These are phyloP conservation scores for Paragorgia papillata DNA, from an alignment of 92 coral and sea anemone genomes.

Conservation along the genomic window DNA sequence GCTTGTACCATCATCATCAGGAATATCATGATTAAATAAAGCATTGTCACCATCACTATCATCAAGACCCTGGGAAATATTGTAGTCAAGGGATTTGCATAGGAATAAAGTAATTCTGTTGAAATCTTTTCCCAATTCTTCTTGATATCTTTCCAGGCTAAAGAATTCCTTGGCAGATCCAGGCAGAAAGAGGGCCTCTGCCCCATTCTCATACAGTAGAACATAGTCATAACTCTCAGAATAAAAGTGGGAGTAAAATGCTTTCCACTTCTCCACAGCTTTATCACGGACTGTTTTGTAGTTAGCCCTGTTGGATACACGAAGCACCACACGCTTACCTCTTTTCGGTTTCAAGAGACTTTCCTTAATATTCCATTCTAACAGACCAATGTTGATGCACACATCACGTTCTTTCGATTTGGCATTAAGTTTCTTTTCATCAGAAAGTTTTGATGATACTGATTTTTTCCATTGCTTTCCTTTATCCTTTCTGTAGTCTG, in stretches of 20 bases:
- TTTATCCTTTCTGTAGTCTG: background rate
- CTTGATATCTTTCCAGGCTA: slow-evolving; percentile 41
- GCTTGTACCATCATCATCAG: no score
- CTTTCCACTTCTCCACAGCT: slow-evolving; percentile 59
- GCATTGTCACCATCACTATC: background rate
- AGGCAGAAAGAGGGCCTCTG: slow-evolving; percentile 60
- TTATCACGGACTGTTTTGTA: slow-evolving; percentile 44
- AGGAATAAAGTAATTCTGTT: slow-evolving; percentile 46
- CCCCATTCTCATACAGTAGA: slow-evolving; percentile 56
- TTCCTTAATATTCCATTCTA: slow-evolving; percentile 51
- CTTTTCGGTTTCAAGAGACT: slow-evolving; percentile 54
- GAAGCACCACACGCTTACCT: slow-evolving; percentile 56
- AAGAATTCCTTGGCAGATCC: slow-evolving; percentile 59
- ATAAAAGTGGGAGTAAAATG: slow-evolving; percentile 56
- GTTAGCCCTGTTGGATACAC: slow-evolving; percentile 29
- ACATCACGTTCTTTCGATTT: slow-evolving; percentile 19
- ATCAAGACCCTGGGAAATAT: no score
- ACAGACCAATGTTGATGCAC: slow-evolving; percentile 51
- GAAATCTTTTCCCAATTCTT: slow-evolving; percentile 50
- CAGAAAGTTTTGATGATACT: background rate
- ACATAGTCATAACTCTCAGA: slow-evolving; percentile 51
- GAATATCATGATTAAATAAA: no score
- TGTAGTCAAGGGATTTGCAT: slow-evolving; percentile 2
- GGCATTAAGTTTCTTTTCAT: background rate
- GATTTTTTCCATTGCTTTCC: slow-evolving; percentile 20